A percentile compares a stretch with the other conserved stretches of the same genome.
These are phyloP conservation scores for Cerceris ruficornis DNA, from an alignment of 2,888 invertebrate species.

Conservation along the genomic window DNA sequence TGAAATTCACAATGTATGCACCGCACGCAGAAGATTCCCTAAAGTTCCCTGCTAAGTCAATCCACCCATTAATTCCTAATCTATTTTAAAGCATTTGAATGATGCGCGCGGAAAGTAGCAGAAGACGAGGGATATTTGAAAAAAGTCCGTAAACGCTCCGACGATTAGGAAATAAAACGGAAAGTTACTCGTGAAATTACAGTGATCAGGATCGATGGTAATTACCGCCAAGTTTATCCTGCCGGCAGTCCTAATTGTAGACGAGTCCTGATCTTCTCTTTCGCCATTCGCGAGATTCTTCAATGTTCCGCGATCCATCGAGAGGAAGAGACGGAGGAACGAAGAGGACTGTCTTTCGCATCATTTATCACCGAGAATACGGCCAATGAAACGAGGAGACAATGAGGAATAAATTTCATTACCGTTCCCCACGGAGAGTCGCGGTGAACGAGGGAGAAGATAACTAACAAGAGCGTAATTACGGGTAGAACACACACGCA, in stretches of 20 bases:
- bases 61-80: not conserved
- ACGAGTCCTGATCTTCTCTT: slow-evolving; percentile 10
- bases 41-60: too few relatives aligned
- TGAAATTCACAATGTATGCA: too few relatives aligned
- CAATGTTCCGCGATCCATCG: not conserved
- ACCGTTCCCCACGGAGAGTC: too few relatives aligned
- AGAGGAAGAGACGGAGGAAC: not conserved
- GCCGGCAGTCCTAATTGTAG: slow-evolving; percentile 12
- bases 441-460: too few relatives aligned
- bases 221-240: slow-evolving; percentile 18
- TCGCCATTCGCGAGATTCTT: slow-evolving; percentile 1
- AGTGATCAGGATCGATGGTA: slow-evolving; percentile 21
- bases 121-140: slow-evolving; percentile 12
- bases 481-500: too few relatives aligned
- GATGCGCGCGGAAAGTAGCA: not conserved
- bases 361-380: too few relatives aligned
- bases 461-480: too few relatives aligned
- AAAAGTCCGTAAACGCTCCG: slow-evolving; percentile 2
- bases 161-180: slow-evolving; percentile 27
- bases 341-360: not conserved
- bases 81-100: not conserved
- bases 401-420: too few relatives aligned
- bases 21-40: too few relatives aligned
- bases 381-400: too few relatives aligned
- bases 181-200: slow-evolving; percentile 12